Evolutionary conservation across 2,797 vertebrate species (phyloP).

Genomic region (Kryptopterus vitreolus): DNA sequence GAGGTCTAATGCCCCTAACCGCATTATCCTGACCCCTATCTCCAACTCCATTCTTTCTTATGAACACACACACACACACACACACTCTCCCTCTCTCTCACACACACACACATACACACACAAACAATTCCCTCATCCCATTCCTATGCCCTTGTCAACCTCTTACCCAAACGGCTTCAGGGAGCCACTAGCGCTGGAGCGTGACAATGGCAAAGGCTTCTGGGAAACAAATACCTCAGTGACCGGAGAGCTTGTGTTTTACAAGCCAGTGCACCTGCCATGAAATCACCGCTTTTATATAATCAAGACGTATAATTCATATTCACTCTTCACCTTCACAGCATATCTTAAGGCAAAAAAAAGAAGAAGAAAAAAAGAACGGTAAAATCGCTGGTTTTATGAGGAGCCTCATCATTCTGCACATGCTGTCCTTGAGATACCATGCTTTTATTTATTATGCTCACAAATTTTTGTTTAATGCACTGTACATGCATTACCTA

Average conservation of each 20-base stretch:
- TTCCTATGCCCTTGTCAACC: conserved; percentile 56
- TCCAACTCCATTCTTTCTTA: conserved; percentile 43
- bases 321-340: conserved; percentile 22
- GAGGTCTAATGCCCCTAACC: conserved; percentile 88
- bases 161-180: conserved; percentile 58
- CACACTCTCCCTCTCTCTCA: conserved; percentile 62
- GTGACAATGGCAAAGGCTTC: conserved; percentile 64
- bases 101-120: conserved; percentile 58
- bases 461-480: not conserved
- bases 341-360: not conserved
- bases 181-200: conserved; percentile 62
- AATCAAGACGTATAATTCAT: conserved; percentile 23
- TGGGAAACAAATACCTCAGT: conserved; percentile 60
- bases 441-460: not conserved
- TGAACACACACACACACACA: conserved; percentile 43
- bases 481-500: not conserved
- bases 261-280: conserved; percentile 30
- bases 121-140: conserved; percentile 66
- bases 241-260: conserved; percentile 36
- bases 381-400: not conserved
- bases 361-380: no score
- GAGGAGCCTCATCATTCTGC: not conserved
- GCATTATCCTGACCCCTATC: conserved; percentile 81
- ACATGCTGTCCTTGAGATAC: conserved; percentile 3
- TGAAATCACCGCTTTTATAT: conserved; percentile 33